Percentiles rank a stretch among this genome's conserved stretches.
phyloP scores from a whole-genome alignment of 2,797 vertebrate species.

The Crax fasciolata region DNA sequence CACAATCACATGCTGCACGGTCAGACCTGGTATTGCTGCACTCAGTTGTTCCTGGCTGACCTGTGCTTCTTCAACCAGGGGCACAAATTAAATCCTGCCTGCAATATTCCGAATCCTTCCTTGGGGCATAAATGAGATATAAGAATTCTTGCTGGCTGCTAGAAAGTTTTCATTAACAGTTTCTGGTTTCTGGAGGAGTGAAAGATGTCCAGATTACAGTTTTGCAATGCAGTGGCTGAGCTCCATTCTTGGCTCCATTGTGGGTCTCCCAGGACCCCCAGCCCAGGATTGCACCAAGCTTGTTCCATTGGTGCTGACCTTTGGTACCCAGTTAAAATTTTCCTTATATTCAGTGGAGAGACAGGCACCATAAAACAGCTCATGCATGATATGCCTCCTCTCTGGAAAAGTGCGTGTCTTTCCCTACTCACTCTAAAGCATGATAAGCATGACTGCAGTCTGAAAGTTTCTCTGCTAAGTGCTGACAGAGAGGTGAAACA shows the following conservation, averaged over 20 bases:
- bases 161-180: not conserved
- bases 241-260: not conserved
- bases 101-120: not conserved
- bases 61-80: not conserved
- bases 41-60: not conserved
- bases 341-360: not conserved
- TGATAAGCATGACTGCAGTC: not conserved
- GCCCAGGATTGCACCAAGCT: rapidly evolving
- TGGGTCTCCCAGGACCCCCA: not conserved
- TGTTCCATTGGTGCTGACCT: not conserved
- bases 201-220: not conserved
- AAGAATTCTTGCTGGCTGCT: not conserved
- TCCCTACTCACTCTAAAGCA: not conserved
- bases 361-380: not conserved
- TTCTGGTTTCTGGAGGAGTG: not conserved
- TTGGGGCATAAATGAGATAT: not conserved
- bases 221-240: not conserved
- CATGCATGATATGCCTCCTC: not conserved
- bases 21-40: not conserved
- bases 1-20: not conserved
- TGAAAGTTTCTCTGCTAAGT: not conserved
- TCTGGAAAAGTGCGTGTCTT: not conserved
- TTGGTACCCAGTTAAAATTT: not conserved
- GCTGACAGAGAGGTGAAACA: not conserved
- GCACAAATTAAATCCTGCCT: not conserved